Evolutionary conservation across 2,113 vertebrate genomes (phyloP).

Genomic region (Todiramphus chloris): DNA sequence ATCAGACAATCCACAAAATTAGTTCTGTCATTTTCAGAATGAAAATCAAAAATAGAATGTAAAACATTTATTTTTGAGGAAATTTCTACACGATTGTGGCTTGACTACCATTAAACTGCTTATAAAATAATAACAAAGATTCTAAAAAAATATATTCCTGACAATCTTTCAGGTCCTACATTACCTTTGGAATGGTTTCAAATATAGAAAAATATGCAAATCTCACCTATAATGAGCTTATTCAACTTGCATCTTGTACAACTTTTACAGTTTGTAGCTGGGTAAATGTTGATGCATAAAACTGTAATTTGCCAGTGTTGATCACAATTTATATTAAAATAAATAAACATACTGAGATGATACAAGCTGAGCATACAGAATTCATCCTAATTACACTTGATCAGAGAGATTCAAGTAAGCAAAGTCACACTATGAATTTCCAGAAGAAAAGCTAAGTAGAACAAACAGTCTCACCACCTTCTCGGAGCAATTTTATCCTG

Average conservation of each 20-base stretch:
- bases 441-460: background rate
- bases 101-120: background rate
- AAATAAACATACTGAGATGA: slow-evolving; percentile 14
- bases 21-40: background rate
- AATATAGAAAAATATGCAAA: background rate
- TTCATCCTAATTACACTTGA: background rate
- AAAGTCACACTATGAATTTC: background rate
- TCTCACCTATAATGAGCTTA: background rate
- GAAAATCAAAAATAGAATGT: background rate
- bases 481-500: background rate
- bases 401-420: slow-evolving; percentile 6
- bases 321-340: slow-evolving; percentile 26
- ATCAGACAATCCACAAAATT: background rate
- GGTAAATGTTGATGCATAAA: background rate
- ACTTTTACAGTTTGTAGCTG: background rate
- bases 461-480: background rate
- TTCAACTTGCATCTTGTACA: background rate
- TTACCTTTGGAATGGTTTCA: background rate
- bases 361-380: background rate
- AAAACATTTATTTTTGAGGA: slow-evolving; percentile 8
- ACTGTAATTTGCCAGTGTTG: background rate
- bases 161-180: background rate
- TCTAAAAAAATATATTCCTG: background rate
- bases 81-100: background rate
- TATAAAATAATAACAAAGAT: background rate